A percentile compares a stretch with the other conserved stretches of the same genome.
Evolutionary conservation across 2,113 vertebrate species (phyloP).

Genomic region (Pseudorectes ferrugineus): DNA sequence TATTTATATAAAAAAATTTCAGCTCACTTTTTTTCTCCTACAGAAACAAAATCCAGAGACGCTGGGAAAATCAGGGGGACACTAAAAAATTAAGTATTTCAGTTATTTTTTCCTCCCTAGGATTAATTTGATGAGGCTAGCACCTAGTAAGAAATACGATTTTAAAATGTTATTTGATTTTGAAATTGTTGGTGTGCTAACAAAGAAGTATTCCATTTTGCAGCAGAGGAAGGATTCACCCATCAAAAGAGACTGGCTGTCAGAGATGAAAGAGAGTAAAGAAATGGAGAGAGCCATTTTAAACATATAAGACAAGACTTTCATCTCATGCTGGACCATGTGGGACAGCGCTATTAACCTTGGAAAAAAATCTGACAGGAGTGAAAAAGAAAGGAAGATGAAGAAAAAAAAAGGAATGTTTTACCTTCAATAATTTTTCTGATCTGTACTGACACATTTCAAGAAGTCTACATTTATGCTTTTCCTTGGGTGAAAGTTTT

Average conservation of each 20-base stretch:
- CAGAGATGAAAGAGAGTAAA: conserved; percentile 59
- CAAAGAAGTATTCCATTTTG: neutral
- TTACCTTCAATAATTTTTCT: conserved; percentile 36
- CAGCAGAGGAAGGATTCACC: conserved; percentile 1
- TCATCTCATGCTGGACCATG: conserved; percentile 47
- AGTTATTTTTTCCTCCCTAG: neutral
- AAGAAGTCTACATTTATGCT: neutral
- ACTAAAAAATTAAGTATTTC: neutral
- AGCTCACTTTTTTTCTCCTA: neutral
- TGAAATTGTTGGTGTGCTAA: neutral
- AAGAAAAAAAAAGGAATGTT: neutral
- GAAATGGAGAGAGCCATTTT: conserved; percentile 40
- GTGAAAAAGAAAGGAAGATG: neutral
- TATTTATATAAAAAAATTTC: neutral
- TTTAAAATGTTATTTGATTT: neutral
- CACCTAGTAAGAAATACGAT: neutral
- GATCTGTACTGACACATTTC: neutral
- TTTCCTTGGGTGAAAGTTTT: neutral
- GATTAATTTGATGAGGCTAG: neutral
- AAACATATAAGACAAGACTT: conserved; percentile 59
- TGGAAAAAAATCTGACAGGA: neutral
- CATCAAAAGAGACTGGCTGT: conserved; percentile 49
- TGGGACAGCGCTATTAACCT: conserved; percentile 52
- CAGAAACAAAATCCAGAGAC: neutral
- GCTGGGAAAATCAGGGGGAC: neutral